These are phyloP conservation scores for Oreotrochilus melanogaster DNA, from an alignment of 2,113 vertebrate species.

Conservation along the genomic window DNA sequence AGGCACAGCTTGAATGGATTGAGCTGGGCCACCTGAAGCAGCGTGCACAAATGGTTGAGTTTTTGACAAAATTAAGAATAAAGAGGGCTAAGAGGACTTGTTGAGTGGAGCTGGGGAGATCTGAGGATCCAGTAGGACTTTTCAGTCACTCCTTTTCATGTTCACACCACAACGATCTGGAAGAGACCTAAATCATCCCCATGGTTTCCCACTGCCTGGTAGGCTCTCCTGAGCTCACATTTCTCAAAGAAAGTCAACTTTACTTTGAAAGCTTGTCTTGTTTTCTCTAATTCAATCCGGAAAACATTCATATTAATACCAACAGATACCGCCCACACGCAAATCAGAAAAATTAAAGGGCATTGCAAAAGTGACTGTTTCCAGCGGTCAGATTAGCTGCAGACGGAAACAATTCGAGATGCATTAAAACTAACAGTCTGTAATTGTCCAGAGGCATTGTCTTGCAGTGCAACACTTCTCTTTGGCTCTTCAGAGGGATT, in stretches of 20 bases:
- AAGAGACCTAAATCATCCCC: not conserved
- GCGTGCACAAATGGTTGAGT: fast-evolving
- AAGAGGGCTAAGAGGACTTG: not conserved
- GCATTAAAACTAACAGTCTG: slow-evolving; percentile 44
- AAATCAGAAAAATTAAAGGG: slow-evolving; percentile 55
- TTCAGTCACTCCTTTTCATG: not conserved
- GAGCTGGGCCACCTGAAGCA: not conserved
- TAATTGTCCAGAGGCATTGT: slow-evolving; percentile 29
- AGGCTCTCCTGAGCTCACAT: not conserved
- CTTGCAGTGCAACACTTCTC: not conserved
- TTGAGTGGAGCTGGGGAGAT: not conserved
- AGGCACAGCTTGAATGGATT: not conserved
- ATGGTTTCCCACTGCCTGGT: not conserved
- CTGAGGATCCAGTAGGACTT: not conserved
- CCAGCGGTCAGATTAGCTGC: slow-evolving; percentile 34
- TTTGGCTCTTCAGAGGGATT: slow-evolving; percentile 33
- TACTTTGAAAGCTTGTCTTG: slow-evolving; percentile 24
- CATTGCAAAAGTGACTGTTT: slow-evolving; percentile 42
- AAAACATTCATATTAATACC: slow-evolving; percentile 35
- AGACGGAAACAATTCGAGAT: slow-evolving; percentile 62
- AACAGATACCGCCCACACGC: slow-evolving; percentile 34
- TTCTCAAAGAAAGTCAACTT: not conserved
- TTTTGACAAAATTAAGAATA: not conserved
- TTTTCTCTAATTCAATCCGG: slow-evolving; percentile 46
- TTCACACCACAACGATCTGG: not conserved